Base-by-base conservation (phyloP, 1,140 invertebrate species). In the Glossosoma conforme region DNA sequence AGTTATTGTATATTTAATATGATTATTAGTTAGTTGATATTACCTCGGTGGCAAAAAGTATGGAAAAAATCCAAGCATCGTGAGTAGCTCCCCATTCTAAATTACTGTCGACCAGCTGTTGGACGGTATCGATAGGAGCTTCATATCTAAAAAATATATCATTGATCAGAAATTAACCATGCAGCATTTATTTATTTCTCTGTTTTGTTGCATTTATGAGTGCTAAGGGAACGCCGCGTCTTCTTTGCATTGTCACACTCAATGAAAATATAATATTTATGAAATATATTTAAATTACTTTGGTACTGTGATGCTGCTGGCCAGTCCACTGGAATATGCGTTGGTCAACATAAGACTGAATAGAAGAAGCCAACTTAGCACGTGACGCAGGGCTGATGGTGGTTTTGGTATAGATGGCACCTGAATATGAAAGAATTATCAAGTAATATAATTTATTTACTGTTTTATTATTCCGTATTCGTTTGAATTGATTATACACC, bases 11-110 rank as follows among this genome's bases (percentile, higher is more conserved):
- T n/a, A n/a, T n/a, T n/a, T n/a, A n/a, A n/a, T n/a, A 22, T 6
- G 3, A 8, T 43, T 52, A 5, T 8, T 18, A 21, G 32, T 53
- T 28, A 45, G 28, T 10, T 14, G 8, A 42, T 36, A 32, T 44
- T 61, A 74, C 72, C 60, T 76, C 74, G 42, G 65, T 61, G 3
- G 76, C 70, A 5, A 64, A 51, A 10, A 67, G 58, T 6, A 79
- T 60, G 2, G 77, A 78, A 60, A 75, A 78, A 51, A 74, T 68
- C 76, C 77, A 80, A 22, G 77, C 76, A 45, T 77, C 74, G 44
- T 78, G 76, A 0, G 75, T 78, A 3, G 77, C 77, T 11, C 74
- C 75, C 77, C 77, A 79, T 35, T 66, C 63, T 35, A 77, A 49
- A n/a, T 66, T 61, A 46, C 67, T 70, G 19, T 73, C 68, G 2